Base-by-base conservation (phyloP, 2,113 vertebrate genomes). In the Poecilia latipinna region DNA sequence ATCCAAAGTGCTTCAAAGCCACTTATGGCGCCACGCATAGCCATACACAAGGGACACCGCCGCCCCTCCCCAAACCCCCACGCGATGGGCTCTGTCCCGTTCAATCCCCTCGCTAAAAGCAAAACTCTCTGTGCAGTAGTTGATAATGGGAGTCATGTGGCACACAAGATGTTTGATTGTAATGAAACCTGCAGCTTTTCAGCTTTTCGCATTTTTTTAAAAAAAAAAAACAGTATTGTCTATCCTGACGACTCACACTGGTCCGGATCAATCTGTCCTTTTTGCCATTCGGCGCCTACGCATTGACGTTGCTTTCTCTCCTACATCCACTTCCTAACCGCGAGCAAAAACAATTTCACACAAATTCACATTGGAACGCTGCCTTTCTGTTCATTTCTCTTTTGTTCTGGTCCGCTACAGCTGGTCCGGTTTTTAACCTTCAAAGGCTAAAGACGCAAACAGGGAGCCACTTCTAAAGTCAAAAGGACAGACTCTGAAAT, bases 1-100 rank as follows among this genome's bases (percentile, higher is more conserved):
- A 61, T 85, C 72, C 79, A 72, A 75, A 91, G 87, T 85, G 76
- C 89, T 87, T 84, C 67, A 81, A 39, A n/a, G 62, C 76, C 86
- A 66, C 84, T 90, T 32, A 22, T 81, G 79, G 66, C 61, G 78
- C 57, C 83, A 64, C 84, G 70, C 60, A 61, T 64, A 79, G 67
- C 76, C 60, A 82, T 57, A 61, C 68, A 76, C 22, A 28, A 13
- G 42, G 51, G 75, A 48, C 22, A 8, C 2, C 13, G 15, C 26
- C 24, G 11, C 17, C 74, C 42, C 12, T 26, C 32, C 11, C 35
- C 10, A 10, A 37, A 2, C 35, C 8, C 4, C 29, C 24, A 13
- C 12, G 6, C 3, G 39, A 29, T 2, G 24, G 44, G 32, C 64
- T 24, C 57, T 12, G 26, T 51, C 61, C 78, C 78, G 54, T 66